These are phyloP conservation scores for Xestoiulus laeticollis DNA, from an alignment of 2,888 invertebrate species.

Conservation along the genomic window DNA sequence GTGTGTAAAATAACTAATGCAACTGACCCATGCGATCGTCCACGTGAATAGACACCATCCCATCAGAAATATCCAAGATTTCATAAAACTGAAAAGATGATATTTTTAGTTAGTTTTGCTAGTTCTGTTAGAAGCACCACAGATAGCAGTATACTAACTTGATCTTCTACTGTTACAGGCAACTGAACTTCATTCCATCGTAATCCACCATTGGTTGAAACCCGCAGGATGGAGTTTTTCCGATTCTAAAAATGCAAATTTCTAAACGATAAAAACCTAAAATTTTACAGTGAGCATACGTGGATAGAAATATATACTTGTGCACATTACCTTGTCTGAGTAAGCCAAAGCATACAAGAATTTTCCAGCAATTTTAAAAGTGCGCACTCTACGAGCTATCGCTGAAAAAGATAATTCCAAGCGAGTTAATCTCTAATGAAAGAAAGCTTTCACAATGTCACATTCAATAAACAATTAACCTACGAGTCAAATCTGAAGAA, in stretches of 20 bases:
- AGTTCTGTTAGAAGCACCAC: not conserved
- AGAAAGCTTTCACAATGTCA: not conserved
- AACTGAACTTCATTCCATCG: conserved; percentile 54
- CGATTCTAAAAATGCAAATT: conserved; percentile 31
- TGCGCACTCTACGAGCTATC: conserved; percentile 42
- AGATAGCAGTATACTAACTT: conserved; percentile 16
- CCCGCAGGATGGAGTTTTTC: conserved; percentile 51
- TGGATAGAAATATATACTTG: not conserved
- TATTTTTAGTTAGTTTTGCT: conserved; percentile 3
- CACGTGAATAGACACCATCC: conserved; percentile 55
- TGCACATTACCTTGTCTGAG: conserved; percentile 25
- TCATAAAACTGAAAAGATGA: conserved; percentile 52
- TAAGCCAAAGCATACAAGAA: conserved; percentile 48
- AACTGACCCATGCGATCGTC: conserved; percentile 49
- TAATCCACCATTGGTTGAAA: conserved; percentile 53
- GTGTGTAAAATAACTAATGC: not conserved
- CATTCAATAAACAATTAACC: not conserved
- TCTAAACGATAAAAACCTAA: not conserved
- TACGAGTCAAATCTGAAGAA: not conserved
- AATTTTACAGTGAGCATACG: not conserved
- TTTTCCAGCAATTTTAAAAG: conserved; percentile 51
- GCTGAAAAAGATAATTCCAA: conserved; percentile 8
- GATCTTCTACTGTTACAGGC: conserved; percentile 53
- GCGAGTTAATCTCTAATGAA: not conserved
- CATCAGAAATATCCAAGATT: conserved; percentile 54